Conservation (phyloP, 30 jellyfish, hydroid and myxozoan species). For the Sanderia malayensis region DNA sequence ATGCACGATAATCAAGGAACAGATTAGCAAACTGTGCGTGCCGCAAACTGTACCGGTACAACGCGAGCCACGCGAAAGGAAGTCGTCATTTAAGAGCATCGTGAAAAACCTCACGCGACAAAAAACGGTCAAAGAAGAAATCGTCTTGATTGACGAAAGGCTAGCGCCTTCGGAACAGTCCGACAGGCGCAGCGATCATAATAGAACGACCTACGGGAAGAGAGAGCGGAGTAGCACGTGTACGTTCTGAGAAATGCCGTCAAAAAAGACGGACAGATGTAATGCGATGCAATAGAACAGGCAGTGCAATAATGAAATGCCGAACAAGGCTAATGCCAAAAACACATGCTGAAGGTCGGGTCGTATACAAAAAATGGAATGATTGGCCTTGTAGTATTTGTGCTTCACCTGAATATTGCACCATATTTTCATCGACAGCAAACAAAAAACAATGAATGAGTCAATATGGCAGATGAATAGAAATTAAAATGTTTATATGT, state of each 20-base stretch:
- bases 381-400: too few species aligned
- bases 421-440: background rate
- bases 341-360: too few species aligned
- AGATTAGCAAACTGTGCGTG: slow-evolving; percentile 22
- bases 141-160: slow-evolving; percentile 24
- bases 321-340: too few species aligned
- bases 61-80: slow-evolving; percentile 46
- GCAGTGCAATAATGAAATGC: too few species aligned
- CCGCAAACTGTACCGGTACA: slow-evolving; percentile 24
- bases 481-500: too few species aligned
- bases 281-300: too few species aligned
- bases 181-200: background rate
- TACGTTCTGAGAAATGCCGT: slow-evolving; percentile 7
- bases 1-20: slow-evolving; percentile 48
- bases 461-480: too few species aligned
- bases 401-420: background rate
- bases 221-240: slow-evolving; percentile 61
- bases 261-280: too few species aligned
- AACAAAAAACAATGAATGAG: background rate
- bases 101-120: slow-evolving; percentile 54
- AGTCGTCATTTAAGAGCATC: slow-evolving; percentile 46
- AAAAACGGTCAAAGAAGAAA: slow-evolving; percentile 46
- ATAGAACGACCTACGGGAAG: too few species aligned
- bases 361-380: too few species aligned
- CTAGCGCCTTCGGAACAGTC: background rate